phyloP scores from a whole-genome alignment of 2,113 vertebrate genomes.

The Aegotheles bennettii region DNA sequence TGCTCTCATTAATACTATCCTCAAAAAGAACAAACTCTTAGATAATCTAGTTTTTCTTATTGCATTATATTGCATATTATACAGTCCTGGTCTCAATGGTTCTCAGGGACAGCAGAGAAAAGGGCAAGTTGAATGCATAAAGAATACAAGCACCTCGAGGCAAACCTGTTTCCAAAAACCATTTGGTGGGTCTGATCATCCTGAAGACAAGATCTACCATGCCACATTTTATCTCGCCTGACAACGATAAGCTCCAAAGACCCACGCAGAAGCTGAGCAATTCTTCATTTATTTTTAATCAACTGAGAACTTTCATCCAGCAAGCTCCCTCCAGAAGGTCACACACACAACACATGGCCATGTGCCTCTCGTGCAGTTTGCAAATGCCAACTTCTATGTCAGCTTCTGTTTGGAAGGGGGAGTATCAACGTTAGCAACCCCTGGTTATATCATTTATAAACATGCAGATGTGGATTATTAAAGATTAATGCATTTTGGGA shows the following conservation, averaged over 20 bases:
- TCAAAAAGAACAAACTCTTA: not conserved
- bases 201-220: constrained; percentile 24
- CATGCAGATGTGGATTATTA: constrained; percentile 82
- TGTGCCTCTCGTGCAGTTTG: constrained; percentile 34
- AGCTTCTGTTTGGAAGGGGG: constrained; percentile 77
- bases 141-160: constrained; percentile 36
- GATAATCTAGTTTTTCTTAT: not conserved
- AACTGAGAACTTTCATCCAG: constrained; percentile 25
- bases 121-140: not conserved
- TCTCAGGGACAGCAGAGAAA: not conserved
- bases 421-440: constrained; percentile 66
- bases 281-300: constrained; percentile 55
- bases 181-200: constrained; percentile 2
- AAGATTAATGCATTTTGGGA: constrained; percentile 82
- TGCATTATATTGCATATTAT: not conserved
- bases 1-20: not conserved
- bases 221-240: constrained; percentile 17
- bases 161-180: constrained; percentile 13
- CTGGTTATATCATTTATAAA: constrained; percentile 76
- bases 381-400: constrained; percentile 74
- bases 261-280: not conserved
- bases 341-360: not conserved
- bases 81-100: not conserved
- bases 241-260: constrained; percentile 9
- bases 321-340: constrained; percentile 62